A percentile compares a stretch with the other conserved stretches of the same genome.
Conservation (phyloP, 1,140 invertebrate species). For the Tyrophagus putrescentiae region DNA sequence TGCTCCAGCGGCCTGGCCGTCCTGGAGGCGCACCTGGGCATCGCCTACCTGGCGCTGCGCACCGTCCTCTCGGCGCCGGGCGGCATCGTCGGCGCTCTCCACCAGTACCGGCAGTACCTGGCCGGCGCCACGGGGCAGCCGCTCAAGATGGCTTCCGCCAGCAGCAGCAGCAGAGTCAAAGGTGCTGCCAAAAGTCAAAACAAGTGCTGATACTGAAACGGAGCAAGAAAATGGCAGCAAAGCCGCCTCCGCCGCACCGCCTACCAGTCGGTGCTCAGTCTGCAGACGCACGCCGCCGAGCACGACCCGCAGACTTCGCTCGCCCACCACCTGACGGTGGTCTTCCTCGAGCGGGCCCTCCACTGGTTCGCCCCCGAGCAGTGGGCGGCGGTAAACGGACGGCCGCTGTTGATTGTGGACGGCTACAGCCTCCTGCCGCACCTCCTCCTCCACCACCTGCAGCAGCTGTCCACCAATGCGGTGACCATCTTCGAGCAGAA, state of each 20-base stretch:
- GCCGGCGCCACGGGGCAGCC: no score
- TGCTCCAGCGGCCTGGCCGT: neutral
- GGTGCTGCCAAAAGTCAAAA: no score
- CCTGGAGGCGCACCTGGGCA: neutral
- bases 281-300: neutral
- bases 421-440: neutral
- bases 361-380: no score
- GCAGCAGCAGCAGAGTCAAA: no score
- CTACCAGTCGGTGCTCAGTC: neutral
- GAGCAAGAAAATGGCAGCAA: neutral
- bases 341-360: neutral
- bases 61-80: neutral
- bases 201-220: no score
- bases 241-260: neutral
- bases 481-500: conserved; percentile 13
- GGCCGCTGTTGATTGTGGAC: no score
- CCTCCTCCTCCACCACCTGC: conserved; percentile 4
- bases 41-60: neutral
- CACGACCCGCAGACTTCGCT: neutral
- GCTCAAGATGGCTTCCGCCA: no score
- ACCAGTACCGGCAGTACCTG: no score
- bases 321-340: neutral
- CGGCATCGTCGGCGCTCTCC: no score
- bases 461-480: conserved; percentile 14
- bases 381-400: no score